Conservation (phyloP, 2,888 invertebrate genomes). For the Morpho helenor region DNA sequence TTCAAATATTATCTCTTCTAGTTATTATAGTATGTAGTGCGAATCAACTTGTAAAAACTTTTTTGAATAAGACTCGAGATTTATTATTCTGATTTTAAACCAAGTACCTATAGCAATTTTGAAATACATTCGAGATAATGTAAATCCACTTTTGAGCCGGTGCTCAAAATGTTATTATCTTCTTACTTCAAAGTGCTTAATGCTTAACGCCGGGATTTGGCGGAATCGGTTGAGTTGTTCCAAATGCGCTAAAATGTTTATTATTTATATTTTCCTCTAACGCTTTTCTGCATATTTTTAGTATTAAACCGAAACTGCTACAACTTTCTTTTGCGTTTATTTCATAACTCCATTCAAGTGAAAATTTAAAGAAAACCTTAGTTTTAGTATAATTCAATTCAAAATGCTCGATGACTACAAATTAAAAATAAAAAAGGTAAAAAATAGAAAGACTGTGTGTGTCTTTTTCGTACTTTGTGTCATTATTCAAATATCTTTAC, state of each 20-base stretch:
- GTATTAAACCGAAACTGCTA: conserved; percentile 1
- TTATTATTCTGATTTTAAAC: too few species aligned
- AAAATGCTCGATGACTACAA: not conserved
- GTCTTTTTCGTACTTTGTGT: too few species aligned
- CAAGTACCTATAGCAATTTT: not conserved
- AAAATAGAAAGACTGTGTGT: too few species aligned
- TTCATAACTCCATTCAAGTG: conserved; percentile 10
- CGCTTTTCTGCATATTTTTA: conserved; percentile 1
- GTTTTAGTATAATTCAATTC: not conserved
- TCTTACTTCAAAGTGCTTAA: conserved; percentile 8
- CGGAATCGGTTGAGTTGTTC: conserved; percentile 9
- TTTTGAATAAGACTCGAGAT: too few species aligned
- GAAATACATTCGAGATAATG: conserved; percentile 11
- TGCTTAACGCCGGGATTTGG: conserved; percentile 11
- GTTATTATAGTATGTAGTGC: too few species aligned
- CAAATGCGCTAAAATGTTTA: conserved; percentile 11
- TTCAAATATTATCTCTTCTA: too few species aligned
- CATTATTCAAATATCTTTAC: too few species aligned
- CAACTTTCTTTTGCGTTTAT: conserved; percentile 3
- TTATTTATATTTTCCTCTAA: conserved; percentile 3
- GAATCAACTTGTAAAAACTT: too few species aligned
- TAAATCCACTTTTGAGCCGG: conserved; percentile 10
- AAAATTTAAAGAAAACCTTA: not conserved
- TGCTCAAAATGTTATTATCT: conserved; percentile 11
- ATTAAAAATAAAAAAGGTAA: not conserved